Conservation (phyloP, 2,113 vertebrate species). For the Perognathus longimembris region DNA sequence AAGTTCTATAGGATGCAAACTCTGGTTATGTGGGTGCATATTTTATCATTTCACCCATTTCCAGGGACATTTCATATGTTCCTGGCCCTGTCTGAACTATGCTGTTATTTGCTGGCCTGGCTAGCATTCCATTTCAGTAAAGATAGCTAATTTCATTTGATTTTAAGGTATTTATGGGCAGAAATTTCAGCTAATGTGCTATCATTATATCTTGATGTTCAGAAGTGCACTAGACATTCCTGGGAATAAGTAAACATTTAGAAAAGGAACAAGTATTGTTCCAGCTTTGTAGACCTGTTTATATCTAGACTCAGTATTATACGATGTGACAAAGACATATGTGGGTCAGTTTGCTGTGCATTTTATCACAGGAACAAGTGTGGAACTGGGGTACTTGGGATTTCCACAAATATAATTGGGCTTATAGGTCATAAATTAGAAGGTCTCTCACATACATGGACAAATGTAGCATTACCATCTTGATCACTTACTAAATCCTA, state of each 20-base stretch:
- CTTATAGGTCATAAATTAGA: slow-evolving; percentile 45
- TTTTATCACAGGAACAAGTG: slow-evolving; percentile 20
- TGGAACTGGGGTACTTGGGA: background rate
- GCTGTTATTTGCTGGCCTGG: background rate
- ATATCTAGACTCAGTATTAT: background rate
- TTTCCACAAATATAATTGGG: slow-evolving; percentile 50
- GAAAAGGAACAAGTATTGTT: background rate
- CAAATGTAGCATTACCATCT: background rate
- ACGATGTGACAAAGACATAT: background rate
- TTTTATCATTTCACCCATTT: background rate
- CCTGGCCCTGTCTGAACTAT: background rate
- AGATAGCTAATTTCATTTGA: background rate
- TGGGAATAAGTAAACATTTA: background rate
- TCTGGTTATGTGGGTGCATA: background rate
- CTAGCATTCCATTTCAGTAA: background rate
- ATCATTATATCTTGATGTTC: background rate
- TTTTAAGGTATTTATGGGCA: slow-evolving; percentile 14
- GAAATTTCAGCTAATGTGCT: background rate
- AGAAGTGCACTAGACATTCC: background rate
- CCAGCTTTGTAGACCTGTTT: background rate
- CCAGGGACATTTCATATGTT: background rate
- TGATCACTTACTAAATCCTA: background rate
- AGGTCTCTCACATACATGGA: background rate
- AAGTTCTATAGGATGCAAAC: background rate
- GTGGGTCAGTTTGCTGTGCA: background rate